Evolutionary conservation across 2,797 vertebrate species (phyloP), one percentile per base, ranked within the genome.

Genomic region (Avahi laniger): DNA sequence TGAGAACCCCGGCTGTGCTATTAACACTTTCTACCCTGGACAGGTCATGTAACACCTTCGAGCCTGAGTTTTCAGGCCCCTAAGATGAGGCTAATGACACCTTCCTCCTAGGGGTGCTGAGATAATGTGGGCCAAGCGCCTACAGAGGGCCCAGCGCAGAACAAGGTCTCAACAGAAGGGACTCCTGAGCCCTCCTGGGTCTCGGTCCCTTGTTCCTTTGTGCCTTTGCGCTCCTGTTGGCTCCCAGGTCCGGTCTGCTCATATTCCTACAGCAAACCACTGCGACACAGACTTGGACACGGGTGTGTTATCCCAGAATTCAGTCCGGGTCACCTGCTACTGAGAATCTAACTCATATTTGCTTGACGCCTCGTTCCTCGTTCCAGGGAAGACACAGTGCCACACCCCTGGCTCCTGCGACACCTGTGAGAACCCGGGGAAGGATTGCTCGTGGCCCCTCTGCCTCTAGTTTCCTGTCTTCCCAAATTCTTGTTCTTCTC

Each of bases 71-170:
- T 57, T 33, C 41, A 38, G 65, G 24, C 4, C n/a, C 24, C 33
- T 48, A 14, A 20, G 15, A 33, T 10, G 30, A 59, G 12, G 33
- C 52, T 57, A 24, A 84, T 41, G 83, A 87, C 2, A 33, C 50
- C 18, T 75, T 11, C 70, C 72, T 73, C 7, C 70, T 43, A 41
- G 24, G 59, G 46, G 4, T 0, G 20, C 5, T n/a, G 89, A 61
- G n/a, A 18, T 33, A 4, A 1, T 17, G 18, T 7, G 0, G 24
- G 35, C 43, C 65, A 7, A 18, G 41, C 2, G 7, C 7, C 33
- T 8, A 20, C 33, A 35, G 48, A 46, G 33, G 26, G 35, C 2
- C 38, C 41, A 17, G 18, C 2, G 4, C 76, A 48, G 15, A 81
- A 35, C n/a, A 38, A 12, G 17, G 7, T 41, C 69, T 30, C 72